Conservation (phyloP, 2,888 invertebrate genomes). For the Folsomia candida region DNA sequence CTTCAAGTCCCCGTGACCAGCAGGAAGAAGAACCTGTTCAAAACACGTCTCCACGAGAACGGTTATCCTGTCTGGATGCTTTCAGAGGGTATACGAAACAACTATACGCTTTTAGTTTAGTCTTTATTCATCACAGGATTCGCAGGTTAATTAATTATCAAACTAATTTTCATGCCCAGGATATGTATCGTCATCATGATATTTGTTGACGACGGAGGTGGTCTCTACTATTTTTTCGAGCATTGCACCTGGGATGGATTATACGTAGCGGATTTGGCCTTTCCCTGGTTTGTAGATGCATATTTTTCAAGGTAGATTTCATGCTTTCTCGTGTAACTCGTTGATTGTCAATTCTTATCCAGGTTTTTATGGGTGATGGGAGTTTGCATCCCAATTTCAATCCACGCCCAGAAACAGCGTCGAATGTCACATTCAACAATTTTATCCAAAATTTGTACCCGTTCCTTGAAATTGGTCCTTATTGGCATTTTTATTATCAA, state of each 20-base stretch:
- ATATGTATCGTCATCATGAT: constrained; percentile 83
- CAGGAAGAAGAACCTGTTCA: not conserved
- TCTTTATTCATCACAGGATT: not conserved
- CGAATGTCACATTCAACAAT: constrained; percentile 62
- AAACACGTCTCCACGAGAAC: constrained; percentile 10
- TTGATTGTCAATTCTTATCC: constrained; percentile 16
- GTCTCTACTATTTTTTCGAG: constrained; percentile 75
- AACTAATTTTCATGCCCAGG: constrained; percentile 56
- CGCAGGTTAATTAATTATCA: not conserved
- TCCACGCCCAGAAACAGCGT: constrained; percentile 68
- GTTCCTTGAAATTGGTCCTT: constrained; percentile 71
- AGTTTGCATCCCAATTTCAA: constrained; percentile 82
- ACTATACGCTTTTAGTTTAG: constrained; percentile 2
- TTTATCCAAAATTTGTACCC: constrained; percentile 66
- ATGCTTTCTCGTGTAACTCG: constrained; percentile 6
- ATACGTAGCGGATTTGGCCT: constrained; percentile 83
- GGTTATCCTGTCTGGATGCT: constrained; percentile 52
- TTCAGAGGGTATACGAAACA: constrained; percentile 52
- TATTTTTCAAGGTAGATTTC: too few relatives aligned
- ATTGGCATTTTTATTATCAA: constrained; percentile 73
- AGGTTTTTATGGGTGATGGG: constrained; percentile 97
- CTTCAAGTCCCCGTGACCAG: not conserved
- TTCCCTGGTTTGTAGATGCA: constrained; percentile 67
- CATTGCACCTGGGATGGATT: constrained; percentile 94
- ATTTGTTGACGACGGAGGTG: constrained; percentile 84